Evolutionary conservation across 2,888 invertebrate species (phyloP).

Genomic region (Graphium colonna): DNA sequence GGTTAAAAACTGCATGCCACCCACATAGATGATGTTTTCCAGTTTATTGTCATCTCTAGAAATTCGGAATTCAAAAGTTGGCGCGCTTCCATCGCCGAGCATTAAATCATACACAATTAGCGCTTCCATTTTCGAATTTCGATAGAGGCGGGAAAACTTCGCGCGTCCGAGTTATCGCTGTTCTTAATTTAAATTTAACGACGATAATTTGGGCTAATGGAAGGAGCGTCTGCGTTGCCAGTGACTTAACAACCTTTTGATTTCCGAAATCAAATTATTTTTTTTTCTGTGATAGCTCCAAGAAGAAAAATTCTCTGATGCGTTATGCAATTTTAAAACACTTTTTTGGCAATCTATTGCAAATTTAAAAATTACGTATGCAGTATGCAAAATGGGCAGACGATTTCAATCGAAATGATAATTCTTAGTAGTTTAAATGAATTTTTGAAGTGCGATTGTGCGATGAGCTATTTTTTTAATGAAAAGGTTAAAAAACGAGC

Average conservation of each 20-base stretch:
- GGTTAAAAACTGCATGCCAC: too few species aligned
- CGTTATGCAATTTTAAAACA: too few species aligned
- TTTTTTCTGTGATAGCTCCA: too few species aligned
- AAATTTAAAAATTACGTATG: too few species aligned
- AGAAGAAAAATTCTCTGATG: too few species aligned
- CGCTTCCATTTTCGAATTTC: conserved; percentile 5
- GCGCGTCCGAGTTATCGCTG: conserved; percentile 1
- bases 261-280: neutral
- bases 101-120: conserved; percentile 3
- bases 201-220: neutral
- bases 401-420: too few species aligned
- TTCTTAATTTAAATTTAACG: conserved; percentile 4
- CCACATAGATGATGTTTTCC: conserved; percentile 1
- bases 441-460: too few species aligned
- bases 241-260: neutral
- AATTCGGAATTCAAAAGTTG: conserved; percentile 10
- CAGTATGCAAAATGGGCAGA: too few species aligned
- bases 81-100: conserved; percentile 1
- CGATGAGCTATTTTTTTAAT: too few species aligned
- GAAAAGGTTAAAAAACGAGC: too few species aligned
- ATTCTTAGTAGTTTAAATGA: too few species aligned
- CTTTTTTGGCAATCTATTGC: too few species aligned
- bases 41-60: conserved; percentile 5
- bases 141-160: neutral
- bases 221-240: neutral